Evolutionary conservation across 1,140 invertebrate species (phyloP).

Genomic region (Babylonia areolata): DNA sequence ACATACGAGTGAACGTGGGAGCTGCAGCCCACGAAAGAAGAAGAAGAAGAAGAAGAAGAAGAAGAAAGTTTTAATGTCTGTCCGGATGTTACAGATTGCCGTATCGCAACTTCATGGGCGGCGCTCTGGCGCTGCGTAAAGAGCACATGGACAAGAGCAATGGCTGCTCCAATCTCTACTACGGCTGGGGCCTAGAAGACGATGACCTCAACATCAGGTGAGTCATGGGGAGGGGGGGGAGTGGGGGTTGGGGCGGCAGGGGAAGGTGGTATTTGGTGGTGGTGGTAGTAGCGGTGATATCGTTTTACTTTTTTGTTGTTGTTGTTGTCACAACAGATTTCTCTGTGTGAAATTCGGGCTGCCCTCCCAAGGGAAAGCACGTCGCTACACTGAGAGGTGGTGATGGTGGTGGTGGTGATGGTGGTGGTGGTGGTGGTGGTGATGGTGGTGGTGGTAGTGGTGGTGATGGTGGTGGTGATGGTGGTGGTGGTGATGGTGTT

Average conservation of each 20-base stretch:
- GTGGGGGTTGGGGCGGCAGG: neutral
- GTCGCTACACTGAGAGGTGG: no score
- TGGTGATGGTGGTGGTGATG: neutral
- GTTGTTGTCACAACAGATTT: no score
- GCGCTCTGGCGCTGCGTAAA: conserved; percentile 79
- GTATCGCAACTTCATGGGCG: conserved; percentile 86
- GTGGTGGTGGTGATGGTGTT: no score
- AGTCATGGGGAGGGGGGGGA: neutral
- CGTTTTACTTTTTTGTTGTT: no score
- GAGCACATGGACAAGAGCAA: conserved; percentile 85
- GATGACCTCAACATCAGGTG: conserved; percentile 56
- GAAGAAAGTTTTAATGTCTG: no score
- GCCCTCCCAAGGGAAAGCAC: no score
- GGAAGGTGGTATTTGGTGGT: neutral
- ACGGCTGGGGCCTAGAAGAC: conserved; percentile 82
- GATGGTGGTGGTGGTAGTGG: neutral
- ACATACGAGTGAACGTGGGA: no score
- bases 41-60: no score
- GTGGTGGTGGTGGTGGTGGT: neutral
- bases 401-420: neutral
- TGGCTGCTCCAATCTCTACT: conserved; percentile 93
- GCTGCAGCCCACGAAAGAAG: no score
- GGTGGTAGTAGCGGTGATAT: neutral
- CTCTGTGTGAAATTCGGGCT: no score
- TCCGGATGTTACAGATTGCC: no score